These are phyloP conservation scores for Pachyuromys duprasi DNA, from an alignment of 2,797 vertebrate genomes.

Conservation along the genomic window DNA sequence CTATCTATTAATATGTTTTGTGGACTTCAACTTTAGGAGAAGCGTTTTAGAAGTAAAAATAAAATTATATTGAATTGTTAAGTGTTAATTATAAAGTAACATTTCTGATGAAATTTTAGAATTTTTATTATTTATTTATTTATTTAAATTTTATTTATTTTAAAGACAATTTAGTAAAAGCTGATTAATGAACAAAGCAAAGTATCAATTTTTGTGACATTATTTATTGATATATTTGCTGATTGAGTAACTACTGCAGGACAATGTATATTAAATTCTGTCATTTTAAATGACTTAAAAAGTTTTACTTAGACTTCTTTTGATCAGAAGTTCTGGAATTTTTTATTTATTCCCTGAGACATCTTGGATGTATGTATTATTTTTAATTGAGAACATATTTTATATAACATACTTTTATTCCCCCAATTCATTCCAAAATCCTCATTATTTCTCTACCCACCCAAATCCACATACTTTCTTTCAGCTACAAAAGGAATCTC, in stretches of 20 bases:
- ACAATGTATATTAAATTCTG: neutral
- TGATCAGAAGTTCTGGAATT: neutral
- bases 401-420: neutral
- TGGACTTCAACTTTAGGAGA: neutral
- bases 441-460: no score
- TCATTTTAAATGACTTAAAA: neutral
- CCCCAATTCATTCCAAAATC: no score
- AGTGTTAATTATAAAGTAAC: neutral
- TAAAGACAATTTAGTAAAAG: neutral
- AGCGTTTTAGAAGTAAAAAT: neutral
- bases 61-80: neutral
- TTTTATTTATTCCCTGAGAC: neutral
- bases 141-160: no score
- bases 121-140: no score
- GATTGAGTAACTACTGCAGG: neutral
- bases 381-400: neutral
- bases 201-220: neutral
- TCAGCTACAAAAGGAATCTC: no score
- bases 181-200: neutral
- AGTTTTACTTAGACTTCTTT: neutral
- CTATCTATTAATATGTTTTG: neutral
- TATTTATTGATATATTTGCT: neutral
- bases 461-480: no score
- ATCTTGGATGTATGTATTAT: neutral
- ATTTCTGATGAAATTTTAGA: neutral